Evolutionary conservation across 2,888 invertebrate genomes (phyloP), one percentile per base, ranked within the genome.

Genomic region (Hyposoter didymator): DNA sequence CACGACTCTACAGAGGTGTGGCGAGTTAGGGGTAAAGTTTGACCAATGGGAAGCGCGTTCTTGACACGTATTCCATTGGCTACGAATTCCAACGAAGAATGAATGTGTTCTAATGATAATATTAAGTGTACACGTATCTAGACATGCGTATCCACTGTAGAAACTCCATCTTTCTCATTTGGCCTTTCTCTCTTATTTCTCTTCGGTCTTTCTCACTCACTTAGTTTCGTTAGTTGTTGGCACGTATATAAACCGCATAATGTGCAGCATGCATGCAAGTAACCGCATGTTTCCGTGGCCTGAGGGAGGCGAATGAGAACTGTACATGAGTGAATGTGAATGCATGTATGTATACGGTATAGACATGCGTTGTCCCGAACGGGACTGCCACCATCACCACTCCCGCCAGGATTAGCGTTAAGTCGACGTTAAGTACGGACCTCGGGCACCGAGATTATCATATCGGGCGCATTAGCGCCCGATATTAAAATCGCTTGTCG

Each of bases 371-470:
- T 55, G 69, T 28, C 67, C 49, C 78, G 74, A 64, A 78, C 70
- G 84, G 84, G 78, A 81, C 74, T 76, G 73, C 75, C 59, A 74
- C 78, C 78, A 74, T 74, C 82, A 82, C 82, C 85, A 81, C 78
- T 79, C 80, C 80, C 87, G 86, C 73, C 86, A 82, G 89, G 90
- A 91, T 91, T 90, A 90, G 89, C 89, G 90, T 89, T 90, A 90
- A 91, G 91, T 91, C 91, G 88, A 87, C 90, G 90, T 90, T 91
- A 91, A 92, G 91, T 90, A 91, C 89, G 89, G 87, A 85, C 87
- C 87, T 78, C 88, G 74, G 84, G 69, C 84, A 85, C 78, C 87
- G 90, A 88, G 91, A 91, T 91, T 91, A 91, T 90, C 89, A 88
- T 90, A 90, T 90, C 89, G 87, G 76, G 73, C 79, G 78, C 86